Evolutionary conservation across 2,888 invertebrate species (phyloP), one percentile per base, ranked within the genome.

Genomic region (Amphipyra tragopoginis): DNA sequence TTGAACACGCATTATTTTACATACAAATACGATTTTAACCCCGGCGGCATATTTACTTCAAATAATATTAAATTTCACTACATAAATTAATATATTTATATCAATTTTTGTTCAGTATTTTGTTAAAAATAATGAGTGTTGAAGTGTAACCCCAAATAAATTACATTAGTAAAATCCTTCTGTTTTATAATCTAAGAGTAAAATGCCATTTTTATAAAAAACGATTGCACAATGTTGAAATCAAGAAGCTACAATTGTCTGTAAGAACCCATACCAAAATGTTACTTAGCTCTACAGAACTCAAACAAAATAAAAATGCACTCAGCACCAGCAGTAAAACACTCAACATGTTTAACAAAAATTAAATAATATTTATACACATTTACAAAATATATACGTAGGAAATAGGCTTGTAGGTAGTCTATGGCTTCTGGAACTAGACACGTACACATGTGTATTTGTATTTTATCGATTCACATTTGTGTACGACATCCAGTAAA

Each of bases 281-380:
- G 40, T 66, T 72, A 48, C 65, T 76, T 26, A 52, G 29, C 42
- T 50, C 61, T 65, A 74, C 51, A 55, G 56, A 63, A 75, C 61
- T 66, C 71, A 82, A 86, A 83, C 75, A 82, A 85, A 89, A 88
- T 73, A 84, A 85, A 86, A 84, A 86, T 87, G 87, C 88, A 83
- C 79, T 87, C 85, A 86, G 91, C 92, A 91, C 90, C 91, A 89
- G 84, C 77, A 85, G 81, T 86, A 85, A 86, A 85, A 87, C 84
- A 86, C 83, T 84, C 82, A 86, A 87, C 79, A 86, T 87, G 87
- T 85, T 83, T 81, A 87, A 86, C 82, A 90, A 89, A 91, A 91
- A 90, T 89, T 89, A 90, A 82, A 89, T 86, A 86, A 80, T 73
- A 90, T 89, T 89, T 90, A 87, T 91, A 92, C 89, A 93, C 87